Evolutionary conservation across 2,797 vertebrate genomes (phyloP), one percentile per base, ranked within the genome.

Genomic region (Sebastes goodei): DNA sequence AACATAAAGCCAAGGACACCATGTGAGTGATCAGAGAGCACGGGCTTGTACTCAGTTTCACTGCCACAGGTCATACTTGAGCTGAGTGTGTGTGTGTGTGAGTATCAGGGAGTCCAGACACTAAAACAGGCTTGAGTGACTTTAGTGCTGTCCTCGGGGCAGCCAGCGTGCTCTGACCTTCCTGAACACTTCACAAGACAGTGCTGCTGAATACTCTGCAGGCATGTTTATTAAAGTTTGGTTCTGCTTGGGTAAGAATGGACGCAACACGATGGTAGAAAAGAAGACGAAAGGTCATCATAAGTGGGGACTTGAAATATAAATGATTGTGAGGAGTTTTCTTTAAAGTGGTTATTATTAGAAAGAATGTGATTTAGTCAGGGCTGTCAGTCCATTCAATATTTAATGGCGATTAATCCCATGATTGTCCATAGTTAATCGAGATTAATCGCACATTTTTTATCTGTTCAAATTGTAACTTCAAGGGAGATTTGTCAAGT

Each of bases 101-200:
- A 90, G 83, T 90, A 87, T 92, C 84, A 90, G 84, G 72, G 83
- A 92, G 87, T 92, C 88, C 63, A 71, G 88, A 94, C 92, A 93
- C 93, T 93, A 92, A 94, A 91, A 86, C 88, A 93, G 75, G 94
- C 92, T 88, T 93, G 85, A 93, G 62, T 93, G 91, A 92, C 89
- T 95, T 95, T 93, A 93, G 88, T 93, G 90, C 74, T 92, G 94
- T 95, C 95, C 94, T 94, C 83, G 27, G 92, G 94, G 95, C 89
- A 93, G 80, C 75, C 69, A 25, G 2, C 78, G 81, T 15, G 75
- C 83, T 87, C 81, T 93, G 90, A 93, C 92, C 92, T 93, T 91
- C 82, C 88, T 76, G 78, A 82, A 69, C 71, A 86, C 82, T 83
- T 86, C 80, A 89, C 85, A 84, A 49, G 85, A 94, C 85, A 91